phyloP scores from a whole-genome alignment of 2,888 invertebrate genomes.

The Agelastica alni region DNA sequence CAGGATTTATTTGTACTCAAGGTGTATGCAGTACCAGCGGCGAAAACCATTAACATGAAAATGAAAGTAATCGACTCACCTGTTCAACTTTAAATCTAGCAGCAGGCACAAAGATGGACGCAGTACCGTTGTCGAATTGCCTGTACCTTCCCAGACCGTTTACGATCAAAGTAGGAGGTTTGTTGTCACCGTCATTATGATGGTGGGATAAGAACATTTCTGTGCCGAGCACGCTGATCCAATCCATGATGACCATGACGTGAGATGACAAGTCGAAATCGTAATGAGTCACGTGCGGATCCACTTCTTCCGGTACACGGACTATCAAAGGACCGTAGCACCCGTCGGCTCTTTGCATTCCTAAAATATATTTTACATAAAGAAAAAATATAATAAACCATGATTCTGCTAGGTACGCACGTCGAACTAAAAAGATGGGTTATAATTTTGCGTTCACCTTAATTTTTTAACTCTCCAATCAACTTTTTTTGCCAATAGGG shows the following conservation, averaged over 20 bases:
- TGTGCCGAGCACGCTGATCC: constrained; percentile 75
- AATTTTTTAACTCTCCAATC: too few relatives aligned
- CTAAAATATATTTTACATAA: too few relatives aligned
- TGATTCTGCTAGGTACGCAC: too few relatives aligned
- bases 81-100: constrained; percentile 69
- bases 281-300: constrained; percentile 70
- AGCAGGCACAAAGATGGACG: constrained; percentile 61
- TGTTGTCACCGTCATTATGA: constrained; percentile 80
- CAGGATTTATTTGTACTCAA: too few relatives aligned
- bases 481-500: too few relatives aligned
- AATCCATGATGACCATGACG: constrained; percentile 77
- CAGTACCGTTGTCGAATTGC: constrained; percentile 46
- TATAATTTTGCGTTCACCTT: too few relatives aligned
- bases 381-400: too few relatives aligned
- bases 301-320: constrained; percentile 65
- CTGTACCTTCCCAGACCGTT: constrained; percentile 77
- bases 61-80: constrained; percentile 60
- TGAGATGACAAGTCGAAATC: constrained; percentile 81
- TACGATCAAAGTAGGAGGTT: constrained; percentile 78
- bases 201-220: constrained; percentile 84
- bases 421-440: too few relatives aligned
- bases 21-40: too few relatives aligned
- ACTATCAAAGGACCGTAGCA: constrained; percentile 80
- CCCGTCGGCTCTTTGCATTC: constrained; percentile 86
- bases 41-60: too few relatives aligned